Base-by-base conservation (phyloP, 2,113 vertebrate genomes). In the Delphinapterus leucas region DNA sequence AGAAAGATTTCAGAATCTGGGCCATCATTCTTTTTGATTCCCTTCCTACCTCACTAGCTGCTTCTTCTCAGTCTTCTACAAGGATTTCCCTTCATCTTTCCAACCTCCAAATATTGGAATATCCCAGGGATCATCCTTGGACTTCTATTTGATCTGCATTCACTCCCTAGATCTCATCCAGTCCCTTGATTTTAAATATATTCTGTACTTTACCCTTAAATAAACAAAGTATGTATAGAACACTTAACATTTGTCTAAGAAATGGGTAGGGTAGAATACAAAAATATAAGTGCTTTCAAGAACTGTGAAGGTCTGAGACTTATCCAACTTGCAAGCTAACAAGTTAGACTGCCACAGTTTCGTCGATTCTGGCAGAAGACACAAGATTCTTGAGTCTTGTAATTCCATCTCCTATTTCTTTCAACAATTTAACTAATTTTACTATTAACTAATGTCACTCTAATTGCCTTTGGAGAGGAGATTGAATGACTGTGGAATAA, bases 1-100 rank as follows among this genome's bases (percentile, higher is more conserved):
- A 85, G 82, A 91, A 93, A 96, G 31, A 81, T n/a, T 81, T 88
- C 47, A 88, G 58, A 95, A 94, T 88, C 28, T 76, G 60, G 26
- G 38, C 7, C 23, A 26, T 76, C n/a, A 77, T 8, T 73, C 28
- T 81, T 90, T 95, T 76, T 83, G 3, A 85, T 93, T 88, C 58
- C 36, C 21, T 80, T 88, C 7, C 41, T 21, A 33, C 44, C 60
- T 88, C n/a, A 33, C 23, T 60, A 53, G 25, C 33, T 90, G 26
- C 44, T 90, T 65, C 61, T 90, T 88, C 53, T 94, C 58, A 76
- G 53, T 63, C 61, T 95, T 92, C 23, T 61, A 70, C 12, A 4
- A 70, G 63, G 55, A 28, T 68, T 83, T 94, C 25, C 25, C 31
- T 93, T 84, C 58, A 67, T 93, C 60, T 83, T 96, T 95, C 12